Percentiles rank a stretch among this genome's conserved stretches.
phyloP scores from a whole-genome alignment of 2,888 invertebrate species.

The Amiota communis region DNA sequence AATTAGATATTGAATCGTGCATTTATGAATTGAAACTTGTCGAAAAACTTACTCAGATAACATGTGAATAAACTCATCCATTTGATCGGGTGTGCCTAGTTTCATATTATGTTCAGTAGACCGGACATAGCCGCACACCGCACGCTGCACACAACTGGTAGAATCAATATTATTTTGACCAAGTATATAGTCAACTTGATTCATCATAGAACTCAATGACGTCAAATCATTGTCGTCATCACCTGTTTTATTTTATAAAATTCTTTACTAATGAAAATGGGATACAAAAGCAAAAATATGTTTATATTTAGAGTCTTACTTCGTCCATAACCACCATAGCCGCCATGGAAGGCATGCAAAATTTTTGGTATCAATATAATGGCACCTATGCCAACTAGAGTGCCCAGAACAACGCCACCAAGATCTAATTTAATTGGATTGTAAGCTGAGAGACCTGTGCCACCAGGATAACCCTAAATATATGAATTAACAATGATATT shows the following conservation, averaged over 20 bases:
- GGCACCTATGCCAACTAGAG: conserved; percentile 86
- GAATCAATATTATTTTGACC: conserved; percentile 83
- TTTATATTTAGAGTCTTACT: conserved; percentile 66
- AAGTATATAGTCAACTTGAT: conserved; percentile 79
- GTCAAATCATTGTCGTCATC: conserved; percentile 76
- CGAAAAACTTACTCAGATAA: conserved; percentile 76
- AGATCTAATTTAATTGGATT: conserved; percentile 86
- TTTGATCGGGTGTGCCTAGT: conserved; percentile 78
- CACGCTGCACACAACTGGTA: conserved; percentile 80
- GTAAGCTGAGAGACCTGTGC: conserved; percentile 77
- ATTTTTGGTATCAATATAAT: conserved; percentile 86
- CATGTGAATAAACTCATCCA: conserved; percentile 78
- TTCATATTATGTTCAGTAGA: conserved; percentile 80
- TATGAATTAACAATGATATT: neutral
- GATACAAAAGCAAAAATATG: neutral
- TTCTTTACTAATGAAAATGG: neutral
- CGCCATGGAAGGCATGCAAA: conserved; percentile 81
- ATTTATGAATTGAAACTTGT: neutral
- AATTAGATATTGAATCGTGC: neutral
- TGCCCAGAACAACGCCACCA: conserved; percentile 86
- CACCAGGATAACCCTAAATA: conserved; percentile 71
- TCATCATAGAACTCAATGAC: conserved; percentile 79
- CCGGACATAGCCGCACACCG: conserved; percentile 82
- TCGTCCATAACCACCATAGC: conserved; percentile 79
- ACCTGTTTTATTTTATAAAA: conserved; percentile 71